phyloP scores from a whole-genome alignment of 2,888 invertebrate species.

The Frankliniella intonsa region DNA sequence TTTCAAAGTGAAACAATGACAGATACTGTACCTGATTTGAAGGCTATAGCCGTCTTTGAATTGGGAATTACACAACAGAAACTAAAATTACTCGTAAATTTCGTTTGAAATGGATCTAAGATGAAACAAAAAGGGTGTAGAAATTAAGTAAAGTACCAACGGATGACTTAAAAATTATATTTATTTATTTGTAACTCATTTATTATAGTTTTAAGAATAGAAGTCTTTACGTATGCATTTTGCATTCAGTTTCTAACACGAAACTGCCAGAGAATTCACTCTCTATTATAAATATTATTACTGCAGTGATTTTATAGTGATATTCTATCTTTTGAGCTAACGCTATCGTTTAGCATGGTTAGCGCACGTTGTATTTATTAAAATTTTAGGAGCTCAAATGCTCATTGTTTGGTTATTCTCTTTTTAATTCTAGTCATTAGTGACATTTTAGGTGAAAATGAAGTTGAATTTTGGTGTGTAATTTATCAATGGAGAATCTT shows the following conservation, averaged over 20 bases:
- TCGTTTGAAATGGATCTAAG: neutral
- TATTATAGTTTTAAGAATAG: neutral
- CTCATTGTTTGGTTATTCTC: neutral
- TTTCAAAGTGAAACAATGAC: neutral
- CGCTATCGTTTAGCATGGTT: neutral
- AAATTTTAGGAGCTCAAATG: constrained; percentile 14
- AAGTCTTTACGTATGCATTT: neutral
- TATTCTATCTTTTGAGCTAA: neutral
- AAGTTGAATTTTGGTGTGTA: no score
- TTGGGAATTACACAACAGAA: neutral
- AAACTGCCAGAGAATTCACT: neutral
- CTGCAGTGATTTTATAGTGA: constrained; percentile 18
- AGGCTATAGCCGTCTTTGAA: neutral
- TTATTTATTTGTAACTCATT: constrained; percentile 4
- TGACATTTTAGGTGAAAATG: neutral
- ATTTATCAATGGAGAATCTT: no score
- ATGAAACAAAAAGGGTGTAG: constrained; percentile 14
- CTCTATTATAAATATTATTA: neutral
- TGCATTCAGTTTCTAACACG: neutral
- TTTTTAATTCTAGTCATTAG: constrained; percentile 7
- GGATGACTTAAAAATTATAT: neutral
- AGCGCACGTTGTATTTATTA: constrained; percentile 17
- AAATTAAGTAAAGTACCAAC: constrained; percentile 21
- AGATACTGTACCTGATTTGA: constrained; percentile 1
- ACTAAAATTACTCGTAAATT: neutral